Evolutionary conservation across 2,113 vertebrate species (phyloP).

Genomic region (Phyllostomus discolor): DNA sequence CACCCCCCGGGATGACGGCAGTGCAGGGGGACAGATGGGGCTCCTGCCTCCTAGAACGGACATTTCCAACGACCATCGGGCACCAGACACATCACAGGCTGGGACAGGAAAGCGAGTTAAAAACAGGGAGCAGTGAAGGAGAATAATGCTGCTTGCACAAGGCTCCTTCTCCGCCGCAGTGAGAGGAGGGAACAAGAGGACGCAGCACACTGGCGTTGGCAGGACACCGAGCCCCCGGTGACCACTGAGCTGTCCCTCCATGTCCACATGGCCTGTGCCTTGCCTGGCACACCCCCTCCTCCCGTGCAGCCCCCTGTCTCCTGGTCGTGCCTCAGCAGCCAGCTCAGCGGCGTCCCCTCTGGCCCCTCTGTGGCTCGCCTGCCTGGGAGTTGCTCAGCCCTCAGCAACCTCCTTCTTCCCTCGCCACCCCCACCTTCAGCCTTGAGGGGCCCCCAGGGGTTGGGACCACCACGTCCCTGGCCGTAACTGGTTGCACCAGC

Average conservation of each 20-base stretch:
- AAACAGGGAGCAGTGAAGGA: not conserved
- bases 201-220: rapidly evolving
- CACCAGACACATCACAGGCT: not conserved
- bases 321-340: not conserved
- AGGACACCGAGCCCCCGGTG: not conserved
- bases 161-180: not conserved
- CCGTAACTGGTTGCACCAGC: too few species aligned
- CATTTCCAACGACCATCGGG: not conserved
- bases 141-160: not conserved
- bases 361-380: not conserved
- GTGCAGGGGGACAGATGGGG: not conserved
- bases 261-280: not conserved
- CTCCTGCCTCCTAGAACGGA: not conserved
- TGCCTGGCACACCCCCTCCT: not conserved
- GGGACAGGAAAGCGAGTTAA: not conserved
- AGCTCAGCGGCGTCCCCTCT: not conserved
- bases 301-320: not conserved
- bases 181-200: not conserved
- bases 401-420: not conserved
- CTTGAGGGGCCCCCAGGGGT: not conserved
- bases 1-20: not conserved
- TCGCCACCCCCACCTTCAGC: rapidly evolving
- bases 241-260: not conserved
- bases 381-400: not conserved
- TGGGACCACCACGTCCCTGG: not conserved